These are phyloP conservation scores for Gallinago paraguaiae DNA, from an alignment of 2,113 vertebrate species.

Conservation along the genomic window DNA sequence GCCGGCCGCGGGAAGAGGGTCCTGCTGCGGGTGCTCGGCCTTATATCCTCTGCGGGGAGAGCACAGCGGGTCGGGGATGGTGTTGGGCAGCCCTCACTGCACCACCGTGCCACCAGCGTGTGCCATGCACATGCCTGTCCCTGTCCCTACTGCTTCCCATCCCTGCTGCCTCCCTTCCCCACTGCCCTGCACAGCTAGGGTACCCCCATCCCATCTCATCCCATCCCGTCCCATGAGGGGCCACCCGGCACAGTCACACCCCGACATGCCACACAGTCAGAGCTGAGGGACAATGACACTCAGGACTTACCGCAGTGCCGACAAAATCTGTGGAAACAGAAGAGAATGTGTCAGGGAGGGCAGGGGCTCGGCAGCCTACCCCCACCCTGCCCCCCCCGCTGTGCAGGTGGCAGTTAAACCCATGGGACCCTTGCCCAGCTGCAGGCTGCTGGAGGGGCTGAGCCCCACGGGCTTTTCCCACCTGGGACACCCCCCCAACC, in stretches of 20 bases:
- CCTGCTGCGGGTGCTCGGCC: conserved; percentile 33
- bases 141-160: not conserved
- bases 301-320: conserved; percentile 77
- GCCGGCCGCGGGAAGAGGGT: conserved; percentile 30
- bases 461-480: not conserved
- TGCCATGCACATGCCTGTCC: not conserved
- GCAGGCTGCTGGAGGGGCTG: not conserved
- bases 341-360: not conserved
- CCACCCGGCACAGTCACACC: not conserved
- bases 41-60: conserved; percentile 70
- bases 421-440: rapidly evolving
- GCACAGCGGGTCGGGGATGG: not conserved
- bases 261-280: not conserved
- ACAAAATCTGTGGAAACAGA: conserved; percentile 78
- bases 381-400: not conserved
- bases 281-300: conserved; percentile 6
- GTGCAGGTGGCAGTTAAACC: not conserved
- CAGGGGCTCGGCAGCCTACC: not conserved
- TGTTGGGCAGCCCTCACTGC: not conserved
- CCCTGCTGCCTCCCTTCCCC: not conserved
- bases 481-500: not conserved
- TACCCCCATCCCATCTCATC: not conserved
- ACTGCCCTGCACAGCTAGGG: not conserved
- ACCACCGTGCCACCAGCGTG: not conserved
- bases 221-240: not conserved